Percentiles rank a stretch among this genome's conserved stretches.
phyloP scores from a whole-genome alignment of 2,113 vertebrate species.

The Oostethus manadensis region DNA sequence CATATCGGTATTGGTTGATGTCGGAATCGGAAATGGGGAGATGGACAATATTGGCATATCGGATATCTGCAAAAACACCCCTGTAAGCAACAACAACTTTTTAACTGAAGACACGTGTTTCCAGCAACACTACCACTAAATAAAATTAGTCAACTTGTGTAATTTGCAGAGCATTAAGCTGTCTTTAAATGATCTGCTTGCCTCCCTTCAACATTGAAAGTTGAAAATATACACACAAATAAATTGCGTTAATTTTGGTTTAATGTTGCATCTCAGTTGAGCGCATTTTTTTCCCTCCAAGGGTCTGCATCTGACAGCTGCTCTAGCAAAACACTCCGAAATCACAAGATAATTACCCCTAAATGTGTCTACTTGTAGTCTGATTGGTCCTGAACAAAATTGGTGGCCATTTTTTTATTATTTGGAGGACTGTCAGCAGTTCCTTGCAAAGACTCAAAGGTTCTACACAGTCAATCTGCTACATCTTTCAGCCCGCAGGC shows the following conservation, averaged over 20 bases:
- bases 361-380: neutral
- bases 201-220: neutral
- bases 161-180: too few species aligned
- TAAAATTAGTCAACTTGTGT: too few species aligned
- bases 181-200: neutral
- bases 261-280: slow-evolving; percentile 19
- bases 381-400: neutral
- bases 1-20: too few species aligned
- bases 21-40: too few species aligned
- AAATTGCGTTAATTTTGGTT: neutral
- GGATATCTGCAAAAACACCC: too few species aligned
- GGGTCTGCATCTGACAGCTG: slow-evolving; percentile 27
- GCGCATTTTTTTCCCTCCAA: slow-evolving; percentile 9
- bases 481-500: neutral
- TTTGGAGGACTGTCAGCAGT: slow-evolving; percentile 11
- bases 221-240: neutral
- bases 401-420: neutral
- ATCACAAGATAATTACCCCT: neutral
- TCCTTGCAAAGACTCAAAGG: neutral
- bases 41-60: too few species aligned
- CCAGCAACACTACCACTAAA: too few species aligned
- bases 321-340: neutral
- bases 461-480: too few species aligned
- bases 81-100: too few species aligned
- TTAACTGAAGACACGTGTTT: too few species aligned